Evolutionary conservation across 2,888 invertebrate genomes (phyloP).

Genomic region (Neoitamus cyanurus): DNA sequence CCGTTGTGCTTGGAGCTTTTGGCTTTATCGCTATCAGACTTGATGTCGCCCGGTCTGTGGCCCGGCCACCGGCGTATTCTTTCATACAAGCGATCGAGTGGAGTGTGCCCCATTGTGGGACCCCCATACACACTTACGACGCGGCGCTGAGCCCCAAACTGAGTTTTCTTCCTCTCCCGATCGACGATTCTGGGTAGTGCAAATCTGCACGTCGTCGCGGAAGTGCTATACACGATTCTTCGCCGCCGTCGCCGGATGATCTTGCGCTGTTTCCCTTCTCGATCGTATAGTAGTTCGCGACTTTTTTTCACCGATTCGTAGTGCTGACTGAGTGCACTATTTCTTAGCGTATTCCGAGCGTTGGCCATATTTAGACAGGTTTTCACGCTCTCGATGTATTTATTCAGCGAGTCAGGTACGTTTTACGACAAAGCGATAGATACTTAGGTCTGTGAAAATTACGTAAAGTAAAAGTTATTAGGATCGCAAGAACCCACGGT

Average conservation of each 20-base stretch:
- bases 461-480: neutral
- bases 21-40: slow-evolving; percentile 41
- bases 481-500: neutral
- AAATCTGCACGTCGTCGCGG: slow-evolving; percentile 38
- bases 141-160: neutral
- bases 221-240: slow-evolving; percentile 21
- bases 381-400: slow-evolving; percentile 4
- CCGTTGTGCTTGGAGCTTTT: neutral
- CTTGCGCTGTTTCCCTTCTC: neutral
- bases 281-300: neutral
- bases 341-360: neutral
- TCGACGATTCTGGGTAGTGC: slow-evolving; percentile 19
- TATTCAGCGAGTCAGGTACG: slow-evolving; percentile 17
- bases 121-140: neutral
- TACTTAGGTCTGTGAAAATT: neutral
- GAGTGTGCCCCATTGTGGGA: neutral
- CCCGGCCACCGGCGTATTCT: neutral
- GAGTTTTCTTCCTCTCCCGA: neutral
- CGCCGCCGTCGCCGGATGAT: slow-evolving; percentile 1
- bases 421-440: neutral
- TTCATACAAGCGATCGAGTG: neutral
- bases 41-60: slow-evolving; percentile 19
- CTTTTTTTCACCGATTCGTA: neutral
- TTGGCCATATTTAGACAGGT: slow-evolving; percentile 14
- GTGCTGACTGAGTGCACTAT: neutral